A percentile compares a stretch with the other conserved stretches of the same genome.
Conservation (phyloP, 2,113 vertebrate genomes). For the Chitala chitala region DNA sequence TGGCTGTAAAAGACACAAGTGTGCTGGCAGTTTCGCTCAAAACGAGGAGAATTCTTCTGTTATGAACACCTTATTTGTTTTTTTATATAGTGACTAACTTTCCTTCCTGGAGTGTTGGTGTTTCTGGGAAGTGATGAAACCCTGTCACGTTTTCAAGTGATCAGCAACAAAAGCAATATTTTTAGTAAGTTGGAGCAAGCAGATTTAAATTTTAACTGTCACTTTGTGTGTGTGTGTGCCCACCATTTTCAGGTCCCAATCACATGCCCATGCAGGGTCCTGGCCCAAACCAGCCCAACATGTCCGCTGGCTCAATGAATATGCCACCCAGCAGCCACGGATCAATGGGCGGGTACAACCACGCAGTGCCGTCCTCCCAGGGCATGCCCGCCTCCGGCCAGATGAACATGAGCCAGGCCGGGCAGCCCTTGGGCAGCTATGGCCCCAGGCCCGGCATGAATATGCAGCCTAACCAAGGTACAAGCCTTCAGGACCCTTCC, state of each 20-base stretch:
- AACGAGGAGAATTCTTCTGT: neutral
- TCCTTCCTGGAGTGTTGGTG: too few relatives aligned
- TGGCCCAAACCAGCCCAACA: constrained; percentile 86
- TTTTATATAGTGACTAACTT: too few relatives aligned
- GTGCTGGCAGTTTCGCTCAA: neutral
- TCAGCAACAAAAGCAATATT: too few relatives aligned
- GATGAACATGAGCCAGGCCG: constrained; percentile 95
- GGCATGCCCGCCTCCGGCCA: constrained; percentile 88
- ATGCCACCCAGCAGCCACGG: constrained; percentile 90
- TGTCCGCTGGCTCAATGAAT: constrained; percentile 87
- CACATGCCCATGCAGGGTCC: constrained; percentile 98
- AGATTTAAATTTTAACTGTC: too few relatives aligned
- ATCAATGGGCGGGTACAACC: constrained; percentile 92
- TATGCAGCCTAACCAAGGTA: constrained; percentile 96
- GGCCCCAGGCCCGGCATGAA: constrained; percentile 94
- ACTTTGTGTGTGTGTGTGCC: too few relatives aligned
- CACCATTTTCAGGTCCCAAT: constrained; percentile 75
- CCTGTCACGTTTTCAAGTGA: too few relatives aligned
- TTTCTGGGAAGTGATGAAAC: too few relatives aligned
- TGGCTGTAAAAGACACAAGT: too few relatives aligned
- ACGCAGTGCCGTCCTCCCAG: constrained; percentile 86
- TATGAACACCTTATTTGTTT: neutral
- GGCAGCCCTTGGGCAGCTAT: constrained; percentile 89
- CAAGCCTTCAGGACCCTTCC: neutral
- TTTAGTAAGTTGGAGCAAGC: too few relatives aligned